phyloP scores from a whole-genome alignment of 1,140 invertebrate species.

The Diabrotica undecimpunctata region DNA sequence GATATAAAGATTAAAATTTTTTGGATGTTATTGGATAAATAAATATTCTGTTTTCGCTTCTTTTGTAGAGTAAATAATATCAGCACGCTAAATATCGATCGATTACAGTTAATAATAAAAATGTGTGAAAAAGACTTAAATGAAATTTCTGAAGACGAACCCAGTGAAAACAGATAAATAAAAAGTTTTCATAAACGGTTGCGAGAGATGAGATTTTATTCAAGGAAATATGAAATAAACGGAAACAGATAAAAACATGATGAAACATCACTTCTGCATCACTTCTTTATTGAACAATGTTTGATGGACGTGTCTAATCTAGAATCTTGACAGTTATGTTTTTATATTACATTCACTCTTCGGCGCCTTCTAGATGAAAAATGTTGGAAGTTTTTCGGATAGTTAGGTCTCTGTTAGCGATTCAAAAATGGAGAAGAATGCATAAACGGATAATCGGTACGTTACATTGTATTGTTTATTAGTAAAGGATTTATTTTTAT shows the following conservation, averaged over 20 bases:
- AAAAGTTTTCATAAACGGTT: neutral
- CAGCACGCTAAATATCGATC: too few relatives aligned
- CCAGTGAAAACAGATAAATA: neutral
- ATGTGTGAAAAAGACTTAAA: neutral
- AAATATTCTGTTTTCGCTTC: too few relatives aligned
- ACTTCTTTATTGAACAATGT: conserved; percentile 2
- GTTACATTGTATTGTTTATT: too few relatives aligned
- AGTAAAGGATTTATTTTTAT: too few relatives aligned
- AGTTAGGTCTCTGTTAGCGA: neutral
- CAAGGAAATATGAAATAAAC: conserved; percentile 1
- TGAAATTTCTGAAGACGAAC: neutral
- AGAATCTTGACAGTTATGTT: conserved; percentile 2
- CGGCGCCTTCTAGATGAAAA: neutral
- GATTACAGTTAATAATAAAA: too few relatives aligned
- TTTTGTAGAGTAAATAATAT: too few relatives aligned
- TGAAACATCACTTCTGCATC: conserved; percentile 1
- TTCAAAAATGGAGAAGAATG: neutral
- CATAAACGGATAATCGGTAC: neutral
- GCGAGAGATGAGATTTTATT: neutral
- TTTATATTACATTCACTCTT: neutral
- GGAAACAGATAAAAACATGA: conserved; percentile 2
- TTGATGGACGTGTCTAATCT: conserved; percentile 2
- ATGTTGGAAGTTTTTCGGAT: neutral
- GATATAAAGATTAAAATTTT: too few relatives aligned
- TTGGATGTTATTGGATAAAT: too few relatives aligned